phyloP scores from a whole-genome alignment of 2,888 invertebrate species.

The Salpingus planirostris region DNA sequence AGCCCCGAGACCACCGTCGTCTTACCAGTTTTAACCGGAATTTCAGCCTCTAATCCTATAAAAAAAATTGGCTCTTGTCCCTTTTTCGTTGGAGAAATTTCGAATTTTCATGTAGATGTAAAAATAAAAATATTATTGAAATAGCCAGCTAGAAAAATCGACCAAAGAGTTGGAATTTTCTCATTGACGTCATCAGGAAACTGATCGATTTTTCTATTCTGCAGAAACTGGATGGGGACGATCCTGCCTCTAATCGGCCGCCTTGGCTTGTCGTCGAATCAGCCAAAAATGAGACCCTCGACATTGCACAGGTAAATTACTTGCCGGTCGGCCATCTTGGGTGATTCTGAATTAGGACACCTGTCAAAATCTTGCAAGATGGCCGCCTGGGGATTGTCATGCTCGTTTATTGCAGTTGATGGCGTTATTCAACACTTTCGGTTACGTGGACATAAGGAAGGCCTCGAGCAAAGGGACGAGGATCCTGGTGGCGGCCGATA shows the following conservation, averaged over 20 bases:
- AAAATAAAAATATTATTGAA: too few relatives aligned
- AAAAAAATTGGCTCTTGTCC: too few relatives aligned
- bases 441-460: constrained; percentile 55
- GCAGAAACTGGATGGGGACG: constrained; percentile 45
- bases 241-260: constrained; percentile 45
- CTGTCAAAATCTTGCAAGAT: constrained; percentile 1
- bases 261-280: constrained; percentile 44
- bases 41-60: too few relatives aligned
- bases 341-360: constrained; percentile 3
- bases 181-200: too few relatives aligned
- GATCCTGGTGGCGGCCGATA: constrained; percentile 54
- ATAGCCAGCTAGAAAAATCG: too few relatives aligned
- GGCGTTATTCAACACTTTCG: constrained; percentile 49
- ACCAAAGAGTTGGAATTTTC: too few relatives aligned
- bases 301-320: constrained; percentile 29
- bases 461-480: constrained; percentile 40
- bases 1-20: too few relatives aligned
- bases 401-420: constrained; percentile 46
- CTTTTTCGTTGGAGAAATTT: too few relatives aligned
- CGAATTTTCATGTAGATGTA: too few relatives aligned
- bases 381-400: too few relatives aligned
- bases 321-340: too few relatives aligned
- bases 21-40: too few relatives aligned
- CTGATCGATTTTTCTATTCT: constrained; percentile 17
- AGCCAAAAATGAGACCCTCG: constrained; percentile 25